Evolutionary conservation across 2,888 invertebrate genomes (phyloP), one percentile per base, ranked within the genome.

Genomic region (Cataglyphis albicans): DNA sequence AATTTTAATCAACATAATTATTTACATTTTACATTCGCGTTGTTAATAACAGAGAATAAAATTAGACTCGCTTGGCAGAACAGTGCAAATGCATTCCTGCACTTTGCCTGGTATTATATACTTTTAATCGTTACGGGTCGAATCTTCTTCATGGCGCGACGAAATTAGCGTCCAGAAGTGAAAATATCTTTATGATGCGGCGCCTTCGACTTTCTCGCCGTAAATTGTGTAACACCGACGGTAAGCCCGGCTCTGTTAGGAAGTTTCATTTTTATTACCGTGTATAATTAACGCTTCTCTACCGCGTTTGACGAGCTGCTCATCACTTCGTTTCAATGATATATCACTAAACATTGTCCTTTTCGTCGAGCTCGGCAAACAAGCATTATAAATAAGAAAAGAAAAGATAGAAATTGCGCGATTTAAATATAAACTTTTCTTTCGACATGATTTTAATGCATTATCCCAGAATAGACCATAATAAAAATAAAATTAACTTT

Each of bases 181-280:
- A 80, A 80, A 80, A 80, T 70, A 52, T 35, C 59, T 21, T 44
- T 21, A 57, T n/a, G 59, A 35, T 59, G 55, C 25, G 55, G 7
- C 41, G 44, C 59, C 68, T 18, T 68, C 78, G 70, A 59, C 78
- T 80, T 80, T 80, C 78, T 70, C 78, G 35, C 44, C 78, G 44
- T 80, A 80, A 70, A 80, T 80, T 80, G 70, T 68, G 44, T 80
- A 80, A 80, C 59, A 59, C 12, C 44, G 44, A 59, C 35, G 44
- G 41, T 32, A 41, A 44, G 25, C 76, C 18, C 76, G 57, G 21
- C 25, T 25, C 41, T 44, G 78, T 15, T 64, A n/a, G 29, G 55
- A 80, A 70, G 25, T 57, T 70, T 80, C 55, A 59, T 80, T 70
- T 59, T 80, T 70, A 78, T 59, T 70, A 52, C 59, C 57, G 35